These are phyloP conservation scores for Nezara viridula DNA, from an alignment of 2,888 invertebrate genomes.

Conservation along the genomic window DNA sequence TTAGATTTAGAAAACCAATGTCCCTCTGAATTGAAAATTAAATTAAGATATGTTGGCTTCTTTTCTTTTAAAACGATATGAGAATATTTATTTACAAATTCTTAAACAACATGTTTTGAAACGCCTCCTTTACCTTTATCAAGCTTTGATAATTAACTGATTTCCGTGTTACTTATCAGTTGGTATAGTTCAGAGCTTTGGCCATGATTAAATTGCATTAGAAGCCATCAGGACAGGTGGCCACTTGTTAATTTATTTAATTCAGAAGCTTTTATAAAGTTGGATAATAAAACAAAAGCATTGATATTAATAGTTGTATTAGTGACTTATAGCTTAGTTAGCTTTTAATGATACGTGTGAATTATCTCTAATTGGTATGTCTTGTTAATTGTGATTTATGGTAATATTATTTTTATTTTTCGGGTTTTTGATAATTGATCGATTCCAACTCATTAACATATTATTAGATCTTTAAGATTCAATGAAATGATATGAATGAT, in stretches of 20 bases:
- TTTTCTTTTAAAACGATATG: neutral
- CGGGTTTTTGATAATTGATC: neutral
- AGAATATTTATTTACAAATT: neutral
- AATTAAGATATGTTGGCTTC: neutral
- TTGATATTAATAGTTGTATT: neutral
- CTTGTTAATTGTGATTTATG: neutral
- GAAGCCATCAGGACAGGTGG: neutral
- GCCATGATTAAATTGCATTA: neutral
- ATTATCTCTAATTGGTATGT: neutral
- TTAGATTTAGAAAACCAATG: neutral
- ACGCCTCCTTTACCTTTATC: neutral
- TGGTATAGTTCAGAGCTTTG: neutral
- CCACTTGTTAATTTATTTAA: neutral
- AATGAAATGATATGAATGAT: neutral
- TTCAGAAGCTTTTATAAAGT: neutral
- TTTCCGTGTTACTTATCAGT: neutral
- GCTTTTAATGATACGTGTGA: neutral
- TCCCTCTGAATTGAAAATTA: neutral
- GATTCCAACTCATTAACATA: neutral
- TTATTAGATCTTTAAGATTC: neutral
- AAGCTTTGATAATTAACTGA: neutral
- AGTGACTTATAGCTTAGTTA: neutral
- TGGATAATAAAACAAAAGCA: neutral
- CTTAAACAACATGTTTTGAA: neutral
- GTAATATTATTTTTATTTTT: neutral